These are phyloP conservation scores for Anguilla rostrata DNA, from an alignment of 2,113 vertebrate genomes.

Conservation along the genomic window DNA sequence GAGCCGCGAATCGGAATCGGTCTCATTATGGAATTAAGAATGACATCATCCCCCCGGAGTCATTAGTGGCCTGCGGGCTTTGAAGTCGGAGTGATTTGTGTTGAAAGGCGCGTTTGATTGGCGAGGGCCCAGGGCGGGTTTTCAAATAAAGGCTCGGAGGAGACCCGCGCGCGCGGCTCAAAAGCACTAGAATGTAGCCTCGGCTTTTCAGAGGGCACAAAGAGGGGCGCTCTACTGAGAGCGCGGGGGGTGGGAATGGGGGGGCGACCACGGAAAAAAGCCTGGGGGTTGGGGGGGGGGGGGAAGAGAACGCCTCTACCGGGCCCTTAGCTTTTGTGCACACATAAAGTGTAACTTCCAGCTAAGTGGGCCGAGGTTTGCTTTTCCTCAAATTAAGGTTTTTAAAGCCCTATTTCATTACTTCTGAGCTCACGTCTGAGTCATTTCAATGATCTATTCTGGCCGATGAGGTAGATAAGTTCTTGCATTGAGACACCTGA, in stretches of 20 bases:
- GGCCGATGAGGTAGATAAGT: neutral
- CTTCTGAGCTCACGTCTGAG: conserved; percentile 45
- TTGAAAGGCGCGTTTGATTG: conserved; percentile 44
- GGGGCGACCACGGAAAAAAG: conserved; percentile 10
- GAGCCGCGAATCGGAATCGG: neutral
- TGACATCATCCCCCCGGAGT: conserved; percentile 51
- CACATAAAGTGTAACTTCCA: conserved; percentile 48
- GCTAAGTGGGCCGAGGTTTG: conserved; percentile 32
- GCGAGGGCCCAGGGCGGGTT: conserved; percentile 25
- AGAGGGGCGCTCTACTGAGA: conserved; percentile 22
- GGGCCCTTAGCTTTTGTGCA: conserved; percentile 38
- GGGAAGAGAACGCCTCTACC: neutral
- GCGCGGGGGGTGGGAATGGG: neutral
- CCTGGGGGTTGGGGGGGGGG: neutral
- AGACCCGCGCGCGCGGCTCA: conserved; percentile 32
- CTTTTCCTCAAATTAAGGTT: conserved; percentile 31
- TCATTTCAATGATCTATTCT: conserved; percentile 41
- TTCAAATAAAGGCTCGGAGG: conserved; percentile 22
- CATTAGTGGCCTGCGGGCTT: conserved; percentile 30
- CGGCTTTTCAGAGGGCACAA: conserved; percentile 45
- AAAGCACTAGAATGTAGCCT: conserved; percentile 32
- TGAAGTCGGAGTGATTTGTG: conserved; percentile 50
- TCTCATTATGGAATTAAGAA: conserved; percentile 17
- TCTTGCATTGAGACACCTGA: neutral
- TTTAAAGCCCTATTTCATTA: conserved; percentile 20